phyloP scores from a whole-genome alignment of 2,888 invertebrate species.

The Scelioninae gen. 2 region DNA sequence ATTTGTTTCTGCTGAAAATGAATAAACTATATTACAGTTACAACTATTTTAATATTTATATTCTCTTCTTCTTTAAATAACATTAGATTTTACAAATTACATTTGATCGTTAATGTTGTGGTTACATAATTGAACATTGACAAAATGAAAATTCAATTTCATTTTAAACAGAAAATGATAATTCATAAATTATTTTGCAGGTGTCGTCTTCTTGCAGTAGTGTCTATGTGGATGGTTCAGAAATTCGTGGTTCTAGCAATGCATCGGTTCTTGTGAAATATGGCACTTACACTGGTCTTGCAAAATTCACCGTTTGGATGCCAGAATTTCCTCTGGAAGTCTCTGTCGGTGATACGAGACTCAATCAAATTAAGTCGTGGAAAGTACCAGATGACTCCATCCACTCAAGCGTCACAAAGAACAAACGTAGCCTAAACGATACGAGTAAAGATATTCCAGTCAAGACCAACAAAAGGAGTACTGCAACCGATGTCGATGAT shows the following conservation, averaged over 20 bases:
- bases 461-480: conserved; percentile 39
- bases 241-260: conserved; percentile 94
- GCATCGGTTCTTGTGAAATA: conserved; percentile 95
- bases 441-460: conserved; percentile 54
- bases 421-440: conserved; percentile 69
- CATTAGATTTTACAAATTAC: too few species aligned
- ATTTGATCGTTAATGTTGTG: too few species aligned
- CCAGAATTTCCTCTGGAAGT: conserved; percentile 95
- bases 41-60: too few species aligned
- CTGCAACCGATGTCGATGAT: conserved; percentile 53
- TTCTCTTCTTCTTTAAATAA: too few species aligned
- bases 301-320: conserved; percentile 96
- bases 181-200: conserved; percentile 75
- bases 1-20: too few species aligned
- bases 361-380: conserved; percentile 97
- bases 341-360: conserved; percentile 89
- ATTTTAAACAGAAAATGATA: too few species aligned
- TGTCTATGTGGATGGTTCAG: conserved; percentile 96
- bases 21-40: too few species aligned
- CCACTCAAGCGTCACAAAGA: conserved; percentile 74
- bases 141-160: too few species aligned
- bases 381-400: conserved; percentile 85
- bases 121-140: too few species aligned
- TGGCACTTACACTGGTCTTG: conserved; percentile 91
- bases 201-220: conserved; percentile 97